Evolutionary conservation across 2,888 invertebrate species (phyloP).

Genomic region (Adelognathus sp.): DNA sequence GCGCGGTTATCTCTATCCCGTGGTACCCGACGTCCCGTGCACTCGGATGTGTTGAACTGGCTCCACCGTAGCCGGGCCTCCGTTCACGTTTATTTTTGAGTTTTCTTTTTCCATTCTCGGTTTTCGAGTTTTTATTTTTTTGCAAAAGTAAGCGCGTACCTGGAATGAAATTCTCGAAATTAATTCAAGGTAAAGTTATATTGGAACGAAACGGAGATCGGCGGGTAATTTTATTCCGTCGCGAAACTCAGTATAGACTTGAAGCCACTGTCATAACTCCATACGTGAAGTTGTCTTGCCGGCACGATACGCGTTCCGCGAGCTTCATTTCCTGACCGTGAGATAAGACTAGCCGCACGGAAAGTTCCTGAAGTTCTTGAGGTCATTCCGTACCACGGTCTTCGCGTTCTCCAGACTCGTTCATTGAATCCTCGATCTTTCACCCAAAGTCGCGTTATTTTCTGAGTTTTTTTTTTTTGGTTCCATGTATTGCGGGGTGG

Average conservation of each 20-base stretch:
- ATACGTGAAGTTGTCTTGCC: background rate
- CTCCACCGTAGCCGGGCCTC: slow-evolving; percentile 13
- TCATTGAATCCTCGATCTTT: slow-evolving; percentile 67
- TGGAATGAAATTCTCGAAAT: background rate
- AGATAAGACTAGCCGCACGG: background rate
- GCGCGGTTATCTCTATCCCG: slow-evolving; percentile 8
- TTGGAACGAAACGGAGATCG: background rate
- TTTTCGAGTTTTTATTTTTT: background rate
- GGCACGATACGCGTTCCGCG: background rate
- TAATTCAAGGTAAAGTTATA: too few species aligned
- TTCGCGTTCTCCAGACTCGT: slow-evolving; percentile 56
- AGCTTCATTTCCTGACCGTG: slow-evolving; percentile 25
- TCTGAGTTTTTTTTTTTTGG: background rate
- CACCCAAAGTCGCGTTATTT: slow-evolving; percentile 16
- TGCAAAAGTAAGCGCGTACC: background rate
- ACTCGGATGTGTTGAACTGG: slow-evolving; percentile 27
- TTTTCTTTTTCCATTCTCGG: background rate
- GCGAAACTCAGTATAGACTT: background rate
- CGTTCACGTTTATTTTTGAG: slow-evolving; percentile 7
- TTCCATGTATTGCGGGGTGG: background rate
- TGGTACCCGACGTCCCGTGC: background rate
- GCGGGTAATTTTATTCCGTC: background rate
- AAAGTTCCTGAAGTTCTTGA: slow-evolving; percentile 22
- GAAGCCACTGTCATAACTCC: background rate
- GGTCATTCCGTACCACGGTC: slow-evolving; percentile 39